These are phyloP conservation scores for Hippocampus mohnikei DNA, from an alignment of 2,113 vertebrate species.

Conservation along the genomic window DNA sequence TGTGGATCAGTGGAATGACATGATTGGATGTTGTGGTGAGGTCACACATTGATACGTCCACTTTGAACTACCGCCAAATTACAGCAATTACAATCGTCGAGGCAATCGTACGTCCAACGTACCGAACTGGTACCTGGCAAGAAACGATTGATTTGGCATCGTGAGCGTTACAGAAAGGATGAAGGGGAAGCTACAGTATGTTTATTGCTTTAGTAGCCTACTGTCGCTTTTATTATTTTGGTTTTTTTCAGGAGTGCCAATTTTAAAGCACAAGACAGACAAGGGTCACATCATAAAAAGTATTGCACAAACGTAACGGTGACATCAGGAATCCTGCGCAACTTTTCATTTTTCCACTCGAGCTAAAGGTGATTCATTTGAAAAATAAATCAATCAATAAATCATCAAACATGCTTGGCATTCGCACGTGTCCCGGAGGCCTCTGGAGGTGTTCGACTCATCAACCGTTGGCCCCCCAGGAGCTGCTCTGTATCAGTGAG, in stretches of 20 bases:
- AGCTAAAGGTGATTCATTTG: not conserved
- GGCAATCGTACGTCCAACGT: not conserved
- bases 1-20: no score
- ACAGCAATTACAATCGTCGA: not conserved
- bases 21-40: no score
- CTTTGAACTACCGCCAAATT: not conserved
- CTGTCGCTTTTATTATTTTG: not conserved
- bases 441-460: constrained; percentile 37
- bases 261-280: not conserved
- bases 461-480: constrained; percentile 44
- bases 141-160: not conserved
- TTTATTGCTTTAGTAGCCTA: not conserved
- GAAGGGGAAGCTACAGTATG: not conserved
- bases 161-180: not conserved
- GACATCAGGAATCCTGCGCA: not conserved
- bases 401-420: constrained; percentile 18
- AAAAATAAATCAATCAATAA: constrained; percentile 1
- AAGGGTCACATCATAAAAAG: not conserved
- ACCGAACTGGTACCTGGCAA: not conserved
- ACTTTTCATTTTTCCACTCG: not conserved
- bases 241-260: not conserved
- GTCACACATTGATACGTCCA: not conserved
- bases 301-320: not conserved
- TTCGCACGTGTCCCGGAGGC: constrained; percentile 17
- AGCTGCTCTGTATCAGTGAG: constrained; percentile 43